Conservation (phyloP, 2,797 vertebrate species). For the Amblyraja radiata region DNA sequence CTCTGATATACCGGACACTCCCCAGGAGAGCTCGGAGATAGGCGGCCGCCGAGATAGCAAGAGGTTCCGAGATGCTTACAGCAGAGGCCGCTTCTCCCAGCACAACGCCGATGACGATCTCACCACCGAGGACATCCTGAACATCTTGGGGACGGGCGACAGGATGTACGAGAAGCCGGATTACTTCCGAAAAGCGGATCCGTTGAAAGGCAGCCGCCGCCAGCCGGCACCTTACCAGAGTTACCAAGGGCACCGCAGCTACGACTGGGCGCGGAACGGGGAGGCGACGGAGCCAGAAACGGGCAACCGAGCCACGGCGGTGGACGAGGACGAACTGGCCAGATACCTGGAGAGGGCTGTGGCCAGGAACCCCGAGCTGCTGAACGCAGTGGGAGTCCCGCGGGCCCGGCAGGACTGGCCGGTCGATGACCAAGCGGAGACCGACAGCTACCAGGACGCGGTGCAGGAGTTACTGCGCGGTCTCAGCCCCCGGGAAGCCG, state of each 20-base stretch:
- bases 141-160: conserved; percentile 68
- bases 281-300: conserved; percentile 63
- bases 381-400: conserved; percentile 60
- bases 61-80: conserved; percentile 58
- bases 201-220: not conserved
- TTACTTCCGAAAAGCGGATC: conserved; percentile 51
- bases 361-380: conserved; percentile 67
- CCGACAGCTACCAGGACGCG: conserved; percentile 49
- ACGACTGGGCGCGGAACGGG: conserved; percentile 52
- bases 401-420: conserved; percentile 60
- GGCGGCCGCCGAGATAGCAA: conserved; percentile 60
- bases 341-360: conserved; percentile 77
- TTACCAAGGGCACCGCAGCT: conserved; percentile 52
- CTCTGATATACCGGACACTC: conserved; percentile 53
- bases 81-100: conserved; percentile 55
- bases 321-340: conserved; percentile 74
- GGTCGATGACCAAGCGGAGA: conserved; percentile 42
- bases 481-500: conserved; percentile 58
- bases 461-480: conserved; percentile 70
- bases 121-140: conserved; percentile 76
- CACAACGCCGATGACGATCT: conserved; percentile 69
- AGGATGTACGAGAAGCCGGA: conserved; percentile 61
- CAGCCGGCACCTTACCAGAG: conserved; percentile 45
- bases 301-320: conserved; percentile 62
- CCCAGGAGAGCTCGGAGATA: conserved; percentile 51